Conservation (phyloP, 2,113 vertebrate genomes). For the Cebus imitator region DNA sequence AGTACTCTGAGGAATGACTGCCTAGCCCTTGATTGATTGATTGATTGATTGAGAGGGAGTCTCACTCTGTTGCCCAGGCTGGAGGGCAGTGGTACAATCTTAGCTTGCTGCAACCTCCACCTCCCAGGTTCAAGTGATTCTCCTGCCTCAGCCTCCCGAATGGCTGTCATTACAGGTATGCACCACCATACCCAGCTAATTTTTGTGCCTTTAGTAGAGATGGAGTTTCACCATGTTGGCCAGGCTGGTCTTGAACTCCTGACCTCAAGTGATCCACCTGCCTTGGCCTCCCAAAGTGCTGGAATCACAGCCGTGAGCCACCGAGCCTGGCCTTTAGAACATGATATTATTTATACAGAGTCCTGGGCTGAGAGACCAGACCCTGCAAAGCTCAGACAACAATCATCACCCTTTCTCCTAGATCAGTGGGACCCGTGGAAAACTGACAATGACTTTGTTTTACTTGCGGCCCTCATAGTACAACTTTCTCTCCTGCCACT, state of each 20-base stretch:
- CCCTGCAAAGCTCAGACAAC: accelerated
- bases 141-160: background rate
- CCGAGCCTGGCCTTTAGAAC: too few relatives aligned
- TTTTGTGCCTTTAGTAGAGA: background rate
- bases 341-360: background rate
- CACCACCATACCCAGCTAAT: background rate
- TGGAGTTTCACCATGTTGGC: background rate
- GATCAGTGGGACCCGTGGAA: background rate
- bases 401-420: accelerated
- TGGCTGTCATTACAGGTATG: background rate
- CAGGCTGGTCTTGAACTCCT: background rate
- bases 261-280: background rate
- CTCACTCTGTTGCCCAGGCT: background rate
- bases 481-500: background rate
- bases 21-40: background rate
- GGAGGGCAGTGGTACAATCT: accelerated
- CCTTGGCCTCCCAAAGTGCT: background rate
- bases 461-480: background rate
- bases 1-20: background rate
- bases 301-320: background rate
- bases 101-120: background rate
- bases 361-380: background rate
- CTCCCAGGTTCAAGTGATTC: background rate
- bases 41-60: background rate
- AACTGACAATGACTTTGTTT: background rate